Conservation (phyloP, 1,140 invertebrate genomes). For the Eulimnadia texana region DNA sequence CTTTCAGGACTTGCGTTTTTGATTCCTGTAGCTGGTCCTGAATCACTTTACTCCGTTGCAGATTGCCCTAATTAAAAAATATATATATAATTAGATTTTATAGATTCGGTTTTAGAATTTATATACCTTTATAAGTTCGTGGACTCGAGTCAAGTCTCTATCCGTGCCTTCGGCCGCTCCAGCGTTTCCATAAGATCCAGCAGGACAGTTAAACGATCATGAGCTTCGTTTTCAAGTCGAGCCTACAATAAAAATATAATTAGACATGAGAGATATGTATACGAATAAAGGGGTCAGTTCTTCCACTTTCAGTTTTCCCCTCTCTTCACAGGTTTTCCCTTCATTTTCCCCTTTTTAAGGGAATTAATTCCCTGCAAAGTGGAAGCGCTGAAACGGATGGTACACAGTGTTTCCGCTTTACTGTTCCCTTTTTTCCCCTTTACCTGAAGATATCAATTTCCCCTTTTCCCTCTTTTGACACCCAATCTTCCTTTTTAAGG, state of each 20-base stretch:
- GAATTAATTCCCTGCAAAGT: too few relatives aligned
- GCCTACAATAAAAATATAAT: slow-evolving; percentile 26
- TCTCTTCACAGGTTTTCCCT: too few relatives aligned
- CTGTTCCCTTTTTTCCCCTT: too few relatives aligned
- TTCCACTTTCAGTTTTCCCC: too few relatives aligned
- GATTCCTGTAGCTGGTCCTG: slow-evolving; percentile 82
- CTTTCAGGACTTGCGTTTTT: slow-evolving; percentile 65
- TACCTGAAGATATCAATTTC: too few relatives aligned
- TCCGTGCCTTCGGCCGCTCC: slow-evolving; percentile 34
- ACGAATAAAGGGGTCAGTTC: too few relatives aligned
- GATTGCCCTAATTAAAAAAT: slow-evolving; percentile 53
- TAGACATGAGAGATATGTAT: too few relatives aligned
- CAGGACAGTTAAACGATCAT: slow-evolving; percentile 45
- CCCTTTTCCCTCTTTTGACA: too few relatives aligned
- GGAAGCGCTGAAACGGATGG: too few relatives aligned
- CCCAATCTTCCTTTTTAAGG: too few relatives aligned
- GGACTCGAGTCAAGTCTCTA: slow-evolving; percentile 52
- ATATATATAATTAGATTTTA: not conserved
- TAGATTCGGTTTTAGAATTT: not conserved
- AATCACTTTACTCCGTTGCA: slow-evolving; percentile 84
- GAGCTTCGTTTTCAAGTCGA: slow-evolving; percentile 41
- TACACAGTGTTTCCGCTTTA: too few relatives aligned
- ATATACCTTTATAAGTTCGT: slow-evolving; percentile 57
- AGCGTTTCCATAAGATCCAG: slow-evolving; percentile 49
- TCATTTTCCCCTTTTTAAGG: too few relatives aligned